Conservation (phyloP, 2,797 vertebrate genomes). For the Tapirus indicus region DNA sequence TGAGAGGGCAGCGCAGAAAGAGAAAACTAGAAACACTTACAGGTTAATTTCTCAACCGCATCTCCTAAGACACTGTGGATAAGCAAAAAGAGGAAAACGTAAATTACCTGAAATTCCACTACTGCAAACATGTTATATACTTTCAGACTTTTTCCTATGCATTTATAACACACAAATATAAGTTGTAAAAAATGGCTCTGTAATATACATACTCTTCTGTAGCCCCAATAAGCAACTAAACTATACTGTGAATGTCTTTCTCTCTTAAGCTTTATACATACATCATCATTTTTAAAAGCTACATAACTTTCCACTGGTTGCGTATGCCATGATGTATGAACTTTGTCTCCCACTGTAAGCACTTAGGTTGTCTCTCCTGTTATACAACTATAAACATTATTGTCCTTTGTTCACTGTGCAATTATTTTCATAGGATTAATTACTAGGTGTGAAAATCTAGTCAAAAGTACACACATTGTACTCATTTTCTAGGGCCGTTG, state of each 20-base stretch:
- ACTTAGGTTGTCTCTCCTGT: not conserved
- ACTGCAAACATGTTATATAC: not conserved
- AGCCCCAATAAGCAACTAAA: not conserved
- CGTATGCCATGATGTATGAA: not conserved
- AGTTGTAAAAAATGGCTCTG: not conserved
- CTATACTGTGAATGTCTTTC: not conserved
- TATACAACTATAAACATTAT: not conserved
- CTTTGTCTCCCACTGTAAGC: not conserved
- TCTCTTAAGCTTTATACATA: not conserved
- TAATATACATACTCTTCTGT: not conserved
- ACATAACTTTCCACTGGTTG: not conserved
- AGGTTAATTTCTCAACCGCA: not conserved
- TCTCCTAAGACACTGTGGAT: not conserved
- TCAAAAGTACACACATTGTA: not conserved
- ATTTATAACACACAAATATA: constrained; percentile 13
- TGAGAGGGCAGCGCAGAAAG: not conserved
- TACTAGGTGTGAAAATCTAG: not conserved
- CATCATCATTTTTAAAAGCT: not conserved
- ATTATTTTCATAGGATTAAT: constrained; percentile 3
- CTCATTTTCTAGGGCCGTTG: not conserved
- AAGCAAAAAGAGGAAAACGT: constrained; percentile 41
- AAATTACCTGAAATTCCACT: constrained; percentile 24
- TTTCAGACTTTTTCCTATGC: constrained; percentile 18
- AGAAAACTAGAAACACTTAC: not conserved
- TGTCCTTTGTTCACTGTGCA: not conserved